Conservation (phyloP, 2,113 vertebrate species). For the Semicossyphus pulcher region DNA sequence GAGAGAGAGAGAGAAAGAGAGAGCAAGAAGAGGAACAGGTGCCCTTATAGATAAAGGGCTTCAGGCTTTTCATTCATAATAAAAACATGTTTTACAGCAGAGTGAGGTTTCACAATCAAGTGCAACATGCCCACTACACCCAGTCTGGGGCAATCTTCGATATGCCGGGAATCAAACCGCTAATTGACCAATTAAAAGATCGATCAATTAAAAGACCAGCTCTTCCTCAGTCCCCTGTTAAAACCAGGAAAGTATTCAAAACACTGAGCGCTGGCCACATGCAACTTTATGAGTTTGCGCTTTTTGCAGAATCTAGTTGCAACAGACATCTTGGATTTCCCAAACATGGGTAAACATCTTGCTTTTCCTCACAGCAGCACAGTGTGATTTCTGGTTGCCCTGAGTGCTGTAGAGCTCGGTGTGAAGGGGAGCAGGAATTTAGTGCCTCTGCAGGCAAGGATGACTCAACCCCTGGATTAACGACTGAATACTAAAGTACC, state of each 20-base stretch:
- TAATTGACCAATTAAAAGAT: too few species aligned
- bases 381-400: slow-evolving; percentile 52
- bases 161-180: too few species aligned
- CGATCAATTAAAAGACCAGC: too few species aligned
- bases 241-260: too few species aligned
- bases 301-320: background rate
- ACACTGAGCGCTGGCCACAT: background rate
- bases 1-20: background rate
- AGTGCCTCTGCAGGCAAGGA: slow-evolving; percentile 77
- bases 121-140: too few species aligned
- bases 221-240: too few species aligned
- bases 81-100: too few species aligned
- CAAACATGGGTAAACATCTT: slow-evolving; percentile 43
- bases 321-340: slow-evolving; percentile 40
- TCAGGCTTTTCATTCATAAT: too few species aligned
- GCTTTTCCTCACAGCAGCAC: slow-evolving; percentile 23
- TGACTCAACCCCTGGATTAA: slow-evolving; percentile 79
- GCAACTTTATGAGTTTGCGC: slow-evolving; percentile 2
- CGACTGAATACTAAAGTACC: slow-evolving; percentile 69
- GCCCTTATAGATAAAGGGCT: slow-evolving; percentile 16
- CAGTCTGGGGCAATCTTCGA: too few species aligned
- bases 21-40: slow-evolving; percentile 72
- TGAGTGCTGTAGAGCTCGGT: slow-evolving; percentile 33
- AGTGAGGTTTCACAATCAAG: background rate
- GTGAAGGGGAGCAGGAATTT: slow-evolving; percentile 81